phyloP scores from a whole-genome alignment of 2,113 vertebrate genomes.

The Spheniscus mendiculus region DNA sequence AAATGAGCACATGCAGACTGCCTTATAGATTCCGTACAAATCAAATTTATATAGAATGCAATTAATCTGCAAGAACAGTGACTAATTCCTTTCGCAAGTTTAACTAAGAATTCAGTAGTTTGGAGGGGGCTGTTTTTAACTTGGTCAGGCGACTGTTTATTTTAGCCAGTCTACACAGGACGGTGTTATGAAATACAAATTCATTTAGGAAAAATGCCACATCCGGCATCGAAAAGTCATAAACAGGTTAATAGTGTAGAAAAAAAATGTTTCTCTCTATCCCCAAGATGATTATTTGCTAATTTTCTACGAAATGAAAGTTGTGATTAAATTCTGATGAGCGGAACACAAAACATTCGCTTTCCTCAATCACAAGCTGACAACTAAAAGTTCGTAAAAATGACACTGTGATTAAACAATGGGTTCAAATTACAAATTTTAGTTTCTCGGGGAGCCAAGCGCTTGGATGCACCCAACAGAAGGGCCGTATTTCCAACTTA shows the following conservation, averaged over 20 bases:
- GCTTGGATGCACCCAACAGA: background rate
- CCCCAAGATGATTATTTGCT: background rate
- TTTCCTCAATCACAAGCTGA: background rate
- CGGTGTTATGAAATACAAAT: background rate
- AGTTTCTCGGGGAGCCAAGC: background rate
- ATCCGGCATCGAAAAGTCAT: background rate
- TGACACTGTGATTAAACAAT: slow-evolving; percentile 29
- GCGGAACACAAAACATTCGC: background rate
- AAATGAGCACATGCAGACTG: background rate
- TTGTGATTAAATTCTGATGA: slow-evolving; percentile 3
- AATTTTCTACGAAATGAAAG: slow-evolving; percentile 36
- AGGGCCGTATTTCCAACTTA: background rate
- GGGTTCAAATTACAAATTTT: background rate
- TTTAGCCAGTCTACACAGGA: background rate
- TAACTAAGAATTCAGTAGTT: background rate
- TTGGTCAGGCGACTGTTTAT: background rate
- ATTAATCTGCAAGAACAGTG: background rate
- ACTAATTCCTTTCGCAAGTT: slow-evolving; percentile 9
- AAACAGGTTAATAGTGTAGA: background rate
- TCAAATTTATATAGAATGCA: slow-evolving; percentile 24
- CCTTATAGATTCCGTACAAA: background rate
- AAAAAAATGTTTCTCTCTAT: background rate
- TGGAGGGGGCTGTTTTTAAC: background rate
- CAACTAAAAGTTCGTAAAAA: slow-evolving; percentile 55
- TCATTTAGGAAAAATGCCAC: background rate